A percentile compares a stretch with the other conserved stretches of the same genome.
Conservation (phyloP, 1,140 invertebrate genomes). For the Pantala flavescens region DNA sequence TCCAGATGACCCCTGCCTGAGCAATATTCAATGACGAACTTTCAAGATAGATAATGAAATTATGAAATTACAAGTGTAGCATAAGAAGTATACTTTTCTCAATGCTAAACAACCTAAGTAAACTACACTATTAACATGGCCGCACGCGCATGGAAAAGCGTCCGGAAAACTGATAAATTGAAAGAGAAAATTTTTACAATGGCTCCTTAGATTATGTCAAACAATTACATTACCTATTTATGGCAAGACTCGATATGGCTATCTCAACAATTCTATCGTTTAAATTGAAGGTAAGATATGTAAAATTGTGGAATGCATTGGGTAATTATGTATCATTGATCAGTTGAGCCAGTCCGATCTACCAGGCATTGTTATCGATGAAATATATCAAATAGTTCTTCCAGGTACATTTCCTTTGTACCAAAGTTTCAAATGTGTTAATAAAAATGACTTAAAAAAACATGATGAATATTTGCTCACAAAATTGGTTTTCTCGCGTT, state of each 20-base stretch:
- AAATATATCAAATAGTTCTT: constrained; percentile 1
- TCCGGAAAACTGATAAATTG: background rate
- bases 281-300: background rate
- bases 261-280: background rate
- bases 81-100: too few relatives aligned
- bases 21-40: too few relatives aligned
- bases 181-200: background rate
- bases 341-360: background rate
- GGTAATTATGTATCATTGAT: background rate
- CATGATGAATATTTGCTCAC: background rate
- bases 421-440: background rate
- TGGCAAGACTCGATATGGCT: background rate
- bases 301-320: background rate
- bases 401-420: background rate
- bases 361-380: background rate
- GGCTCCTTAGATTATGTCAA: background rate
- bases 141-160: background rate
- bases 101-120: too few relatives aligned
- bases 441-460: too few relatives aligned
- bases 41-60: too few relatives aligned
- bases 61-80: too few relatives aligned
- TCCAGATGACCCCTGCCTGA: too few relatives aligned
- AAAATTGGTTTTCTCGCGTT: background rate
- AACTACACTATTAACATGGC: background rate
- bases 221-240: background rate